Conservation (phyloP, 1,140 invertebrate species). For the Euschistus heros region DNA sequence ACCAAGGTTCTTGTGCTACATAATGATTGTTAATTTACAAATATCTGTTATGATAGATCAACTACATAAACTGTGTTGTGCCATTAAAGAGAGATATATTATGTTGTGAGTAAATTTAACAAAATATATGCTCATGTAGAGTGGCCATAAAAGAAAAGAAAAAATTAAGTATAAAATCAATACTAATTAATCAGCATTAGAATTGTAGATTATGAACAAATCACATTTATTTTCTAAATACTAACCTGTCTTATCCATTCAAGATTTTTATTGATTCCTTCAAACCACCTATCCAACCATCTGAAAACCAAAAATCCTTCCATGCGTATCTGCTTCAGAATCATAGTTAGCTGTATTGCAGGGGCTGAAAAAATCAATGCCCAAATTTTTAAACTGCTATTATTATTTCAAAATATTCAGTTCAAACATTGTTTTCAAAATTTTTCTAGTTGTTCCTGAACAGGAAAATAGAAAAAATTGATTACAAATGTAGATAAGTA, state of each 20-base stretch:
- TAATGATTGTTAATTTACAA: too few species aligned
- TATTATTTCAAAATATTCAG: too few species aligned
- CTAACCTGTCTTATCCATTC: conserved; percentile 47
- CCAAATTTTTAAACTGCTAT: not conserved
- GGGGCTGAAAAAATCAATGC: conserved; percentile 33
- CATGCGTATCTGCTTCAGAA: conserved; percentile 45
- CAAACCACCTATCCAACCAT: conserved; percentile 45
- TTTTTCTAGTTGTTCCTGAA: not conserved
- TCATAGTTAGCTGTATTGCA: conserved; percentile 32
- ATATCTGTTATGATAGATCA: too few species aligned
- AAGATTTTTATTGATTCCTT: conserved; percentile 46
- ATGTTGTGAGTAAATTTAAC: not conserved
- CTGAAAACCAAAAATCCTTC: conserved; percentile 50
- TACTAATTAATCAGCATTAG: not conserved
- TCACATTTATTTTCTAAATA: not conserved
- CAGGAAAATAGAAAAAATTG: not conserved
- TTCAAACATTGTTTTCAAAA: not conserved
- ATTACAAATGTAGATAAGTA: too few species aligned
- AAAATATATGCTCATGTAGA: too few species aligned
- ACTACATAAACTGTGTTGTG: too few species aligned
- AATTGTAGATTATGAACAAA: not conserved
- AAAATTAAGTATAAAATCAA: too few species aligned
- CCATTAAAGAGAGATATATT: not conserved
- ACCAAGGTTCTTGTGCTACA: too few species aligned
- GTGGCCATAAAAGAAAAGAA: not conserved